Conservation (phyloP, 64 coral and sea anemone genomes). For the Montipora cactus region DNA sequence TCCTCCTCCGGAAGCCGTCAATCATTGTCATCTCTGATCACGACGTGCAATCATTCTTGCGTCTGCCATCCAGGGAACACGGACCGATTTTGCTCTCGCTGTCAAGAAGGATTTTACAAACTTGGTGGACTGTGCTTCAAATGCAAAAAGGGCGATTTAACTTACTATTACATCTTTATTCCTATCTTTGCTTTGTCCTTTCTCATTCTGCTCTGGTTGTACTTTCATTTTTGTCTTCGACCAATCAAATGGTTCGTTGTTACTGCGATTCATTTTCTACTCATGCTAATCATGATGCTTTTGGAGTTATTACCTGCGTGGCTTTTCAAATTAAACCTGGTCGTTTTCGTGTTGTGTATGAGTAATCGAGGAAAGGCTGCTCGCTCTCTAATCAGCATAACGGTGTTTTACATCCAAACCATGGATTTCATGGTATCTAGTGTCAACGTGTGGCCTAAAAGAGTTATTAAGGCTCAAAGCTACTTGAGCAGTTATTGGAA, state of each 20-base stretch:
- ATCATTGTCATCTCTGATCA: slow-evolving; percentile 43
- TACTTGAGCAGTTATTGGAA: slow-evolving; percentile 82
- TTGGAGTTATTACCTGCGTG: no score
- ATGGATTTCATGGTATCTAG: no score
- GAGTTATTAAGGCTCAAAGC: slow-evolving; percentile 47
- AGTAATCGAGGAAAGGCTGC: no score
- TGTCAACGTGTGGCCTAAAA: no score
- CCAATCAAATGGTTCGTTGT: slow-evolving; percentile 40
- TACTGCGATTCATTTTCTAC: slow-evolving; percentile 28
- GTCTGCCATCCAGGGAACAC: slow-evolving; percentile 53
- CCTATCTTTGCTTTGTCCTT: slow-evolving; percentile 46
- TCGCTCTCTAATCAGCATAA: no score
- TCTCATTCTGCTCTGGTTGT: slow-evolving; percentile 35
- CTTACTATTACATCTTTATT: slow-evolving; percentile 41
- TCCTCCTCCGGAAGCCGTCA: background rate
- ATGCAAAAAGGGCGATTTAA: slow-evolving; percentile 28
- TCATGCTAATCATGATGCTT: slow-evolving; percentile 41
- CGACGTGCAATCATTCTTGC: slow-evolving; percentile 40
- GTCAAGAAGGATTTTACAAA: slow-evolving; percentile 64
- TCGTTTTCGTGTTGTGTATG: no score
- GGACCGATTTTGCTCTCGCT: slow-evolving; percentile 61
- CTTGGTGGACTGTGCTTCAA: slow-evolving; percentile 31
- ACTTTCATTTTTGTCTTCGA: background rate
- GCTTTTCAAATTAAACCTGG: no score
- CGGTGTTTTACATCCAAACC: no score